phyloP scores from a whole-genome alignment of 1,140 invertebrate genomes.

The Platorchestia sp. region DNA sequence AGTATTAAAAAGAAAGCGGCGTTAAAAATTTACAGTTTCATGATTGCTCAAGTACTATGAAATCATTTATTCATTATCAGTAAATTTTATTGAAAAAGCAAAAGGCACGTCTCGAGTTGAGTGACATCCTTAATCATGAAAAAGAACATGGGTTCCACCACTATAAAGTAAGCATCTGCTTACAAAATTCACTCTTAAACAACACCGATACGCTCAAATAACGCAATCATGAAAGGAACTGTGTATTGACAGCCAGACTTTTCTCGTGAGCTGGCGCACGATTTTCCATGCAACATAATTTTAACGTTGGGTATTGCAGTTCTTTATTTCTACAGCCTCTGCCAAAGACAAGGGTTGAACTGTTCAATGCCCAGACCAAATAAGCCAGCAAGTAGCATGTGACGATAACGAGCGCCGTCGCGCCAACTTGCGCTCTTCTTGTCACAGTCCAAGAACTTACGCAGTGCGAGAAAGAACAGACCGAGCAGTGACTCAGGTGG shows the following conservation, averaged over 20 bases:
- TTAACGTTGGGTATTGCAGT: too few relatives aligned
- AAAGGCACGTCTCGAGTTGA: too few relatives aligned
- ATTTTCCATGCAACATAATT: not conserved
- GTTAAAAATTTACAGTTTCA: too few relatives aligned
- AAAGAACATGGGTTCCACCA: too few relatives aligned
- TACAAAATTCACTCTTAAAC: too few relatives aligned
- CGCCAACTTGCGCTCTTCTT: not conserved
- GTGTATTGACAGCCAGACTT: not conserved
- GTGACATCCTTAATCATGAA: too few relatives aligned
- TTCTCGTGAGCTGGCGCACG: not conserved
- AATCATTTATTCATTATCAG: too few relatives aligned
- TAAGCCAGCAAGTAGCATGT: not conserved
- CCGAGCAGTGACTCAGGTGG: slow-evolving; percentile 7
- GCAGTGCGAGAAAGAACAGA: not conserved
- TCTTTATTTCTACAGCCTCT: not conserved
- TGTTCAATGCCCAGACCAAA: not conserved
- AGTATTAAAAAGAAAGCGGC: too few relatives aligned
- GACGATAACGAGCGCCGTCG: not conserved
- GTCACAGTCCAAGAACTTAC: not conserved
- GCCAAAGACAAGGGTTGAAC: not conserved
- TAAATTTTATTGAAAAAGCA: too few relatives aligned
- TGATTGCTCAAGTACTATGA: too few relatives aligned
- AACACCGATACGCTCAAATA: not conserved
- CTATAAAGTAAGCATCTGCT: too few relatives aligned
- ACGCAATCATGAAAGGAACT: not conserved